Evolutionary conservation across 35 echinoderm and acorn worm species (phyloP), one percentile per base, ranked within the genome.

Genomic region (Eucidaris tribuloides): DNA sequence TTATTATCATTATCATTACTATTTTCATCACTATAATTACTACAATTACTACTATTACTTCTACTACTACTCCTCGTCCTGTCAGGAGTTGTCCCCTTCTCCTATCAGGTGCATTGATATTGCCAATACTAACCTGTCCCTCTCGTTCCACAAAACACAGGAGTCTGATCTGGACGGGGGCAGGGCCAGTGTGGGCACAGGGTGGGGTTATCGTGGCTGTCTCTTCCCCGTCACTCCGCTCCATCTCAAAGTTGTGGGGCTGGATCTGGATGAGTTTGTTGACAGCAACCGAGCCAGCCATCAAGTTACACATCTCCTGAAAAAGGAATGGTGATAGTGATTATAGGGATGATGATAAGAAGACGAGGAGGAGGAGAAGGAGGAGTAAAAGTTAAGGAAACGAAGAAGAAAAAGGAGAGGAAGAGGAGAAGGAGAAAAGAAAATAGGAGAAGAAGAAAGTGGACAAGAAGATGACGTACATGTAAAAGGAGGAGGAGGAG

Each of bases 221-320:
- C 25, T 98, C 95, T 5, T 63, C 52, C 3, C 81, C 76, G 25
- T 90, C 90, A 6, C 80, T 83, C 1, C 80, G 20, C 6, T 87
- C 79, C 78, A 98, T 82, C 77, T 98, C 95, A 89, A 98, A 98
- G 54, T 88, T 93, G 62, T 98, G 95, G 29, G 95, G 95, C 31
- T 88, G 87, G 58, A 98, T 93, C 74, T 98, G 95, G 71, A 98
- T 98, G 24, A 98, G 78, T 68, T 88, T 98, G 71, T 98, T 98
- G 61, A 98, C 83, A 40, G 90, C 90, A 38, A 98, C 90, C 5
- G 86, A 79, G 2, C 90, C 90, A 49, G 90, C 90, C 95, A 98
- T 98, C 30, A 93, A 76, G 58, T 93, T 93, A 46, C 90, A 92
- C 86, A 98, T 98, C 56, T 92, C 95, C 95, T 98, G 60, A 15